Percentiles rank a stretch among this genome's conserved stretches.
phyloP scores from a whole-genome alignment of 2,888 invertebrate genomes.

The Ommatoiulus sabulosus region DNA sequence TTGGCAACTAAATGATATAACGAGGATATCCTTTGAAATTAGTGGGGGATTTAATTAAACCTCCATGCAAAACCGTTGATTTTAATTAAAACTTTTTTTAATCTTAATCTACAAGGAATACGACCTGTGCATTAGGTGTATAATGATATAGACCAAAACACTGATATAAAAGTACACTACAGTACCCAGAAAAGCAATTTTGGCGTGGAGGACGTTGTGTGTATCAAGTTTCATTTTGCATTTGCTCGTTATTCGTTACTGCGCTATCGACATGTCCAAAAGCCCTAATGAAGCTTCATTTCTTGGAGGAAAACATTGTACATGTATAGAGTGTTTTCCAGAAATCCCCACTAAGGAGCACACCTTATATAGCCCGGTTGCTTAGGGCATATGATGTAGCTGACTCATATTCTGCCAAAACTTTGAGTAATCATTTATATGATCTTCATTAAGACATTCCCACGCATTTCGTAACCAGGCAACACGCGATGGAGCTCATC shows the following conservation, averaged over 20 bases:
- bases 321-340: not conserved
- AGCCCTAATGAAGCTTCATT: not conserved
- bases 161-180: not conserved
- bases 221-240: not conserved
- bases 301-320: not conserved
- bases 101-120: not conserved
- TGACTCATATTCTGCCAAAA: constrained; percentile 17
- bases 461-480: not conserved
- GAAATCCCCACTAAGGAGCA: not conserved
- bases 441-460: constrained; percentile 8
- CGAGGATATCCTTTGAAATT: not conserved
- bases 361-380: not conserved
- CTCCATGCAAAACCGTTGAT: not conserved
- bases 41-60: not conserved
- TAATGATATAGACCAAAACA: not conserved
- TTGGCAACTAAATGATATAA: not conserved
- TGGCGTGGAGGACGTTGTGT: not conserved
- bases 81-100: not conserved
- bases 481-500: not conserved
- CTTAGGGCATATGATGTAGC: not conserved
- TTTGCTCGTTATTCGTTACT: not conserved
- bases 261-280: not conserved
- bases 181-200: not conserved
- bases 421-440: constrained; percentile 1
- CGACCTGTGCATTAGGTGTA: not conserved